Conservation (phyloP, 2,113 vertebrate species). For the Phocoena sinus region DNA sequence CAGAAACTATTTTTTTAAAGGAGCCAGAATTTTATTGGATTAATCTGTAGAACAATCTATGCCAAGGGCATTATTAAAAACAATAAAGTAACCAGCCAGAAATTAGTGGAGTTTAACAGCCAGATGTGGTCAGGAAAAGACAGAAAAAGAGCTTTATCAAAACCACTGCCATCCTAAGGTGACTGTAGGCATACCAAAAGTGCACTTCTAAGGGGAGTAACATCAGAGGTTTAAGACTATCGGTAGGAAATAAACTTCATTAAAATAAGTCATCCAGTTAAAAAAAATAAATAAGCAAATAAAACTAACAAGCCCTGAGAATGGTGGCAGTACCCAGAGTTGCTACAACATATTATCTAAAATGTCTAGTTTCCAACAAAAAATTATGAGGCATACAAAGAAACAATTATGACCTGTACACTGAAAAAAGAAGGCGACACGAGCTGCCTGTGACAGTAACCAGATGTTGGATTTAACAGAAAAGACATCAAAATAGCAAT, state of each 20-base stretch:
- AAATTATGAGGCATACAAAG: background rate
- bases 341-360: background rate
- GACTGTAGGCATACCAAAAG: background rate
- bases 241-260: background rate
- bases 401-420: background rate
- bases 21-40: background rate
- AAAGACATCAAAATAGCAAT: background rate
- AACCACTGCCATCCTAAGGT: background rate
- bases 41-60: background rate
- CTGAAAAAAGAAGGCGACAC: background rate
- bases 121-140: background rate
- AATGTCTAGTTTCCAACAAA: background rate
- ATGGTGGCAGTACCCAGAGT: background rate
- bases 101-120: background rate
- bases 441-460: background rate
- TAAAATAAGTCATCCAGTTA: background rate
- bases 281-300: constrained; percentile 3
- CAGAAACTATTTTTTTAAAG: background rate
- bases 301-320: background rate
- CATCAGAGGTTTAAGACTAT: background rate
- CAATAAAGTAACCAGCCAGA: background rate
- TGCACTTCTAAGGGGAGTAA: background rate
- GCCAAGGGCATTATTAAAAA: background rate
- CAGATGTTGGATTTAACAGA: background rate
- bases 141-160: background rate